A percentile compares a stretch with the other conserved stretches of the same genome.
phyloP scores from a whole-genome alignment of 2,888 invertebrate species.

The Lomographa bimaculata region DNA sequence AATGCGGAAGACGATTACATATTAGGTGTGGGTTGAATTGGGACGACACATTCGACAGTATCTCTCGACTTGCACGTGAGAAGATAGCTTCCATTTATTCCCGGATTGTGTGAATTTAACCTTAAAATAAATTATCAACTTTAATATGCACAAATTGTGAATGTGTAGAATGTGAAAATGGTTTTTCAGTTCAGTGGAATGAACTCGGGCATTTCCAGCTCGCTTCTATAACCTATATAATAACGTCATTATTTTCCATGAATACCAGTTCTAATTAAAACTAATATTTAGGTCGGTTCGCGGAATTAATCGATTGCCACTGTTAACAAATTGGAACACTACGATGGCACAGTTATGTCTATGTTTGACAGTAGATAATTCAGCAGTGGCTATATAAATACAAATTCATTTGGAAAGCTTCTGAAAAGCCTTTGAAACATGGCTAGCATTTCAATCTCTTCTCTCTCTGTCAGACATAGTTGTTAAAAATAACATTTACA shows the following conservation, averaged over 20 bases:
- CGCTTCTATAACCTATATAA: conserved; percentile 14
- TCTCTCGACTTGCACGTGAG: conserved; percentile 5
- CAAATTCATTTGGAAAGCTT: too few relatives aligned
- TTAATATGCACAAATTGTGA: too few relatives aligned
- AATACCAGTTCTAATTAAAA: conserved; percentile 18
- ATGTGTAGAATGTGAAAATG: too few relatives aligned
- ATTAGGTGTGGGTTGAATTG: conserved; percentile 3
- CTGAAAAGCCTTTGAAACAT: too few relatives aligned
- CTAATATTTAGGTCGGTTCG: conserved; percentile 12
- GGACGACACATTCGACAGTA: conserved; percentile 7
- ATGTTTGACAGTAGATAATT: conserved; percentile 9
- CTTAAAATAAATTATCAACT: too few relatives aligned
- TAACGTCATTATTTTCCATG: conserved; percentile 4
- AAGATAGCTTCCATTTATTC: conserved; percentile 2
- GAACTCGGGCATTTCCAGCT: not conserved
- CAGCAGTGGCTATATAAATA: too few relatives aligned
- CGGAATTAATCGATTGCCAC: conserved; percentile 8
- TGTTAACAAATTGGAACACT: conserved; percentile 10
- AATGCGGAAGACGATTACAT: conserved; percentile 9
- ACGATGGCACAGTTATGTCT: conserved; percentile 7
- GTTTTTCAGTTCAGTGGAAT: conserved; percentile 7
- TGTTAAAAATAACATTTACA: too few relatives aligned
- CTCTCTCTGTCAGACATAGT: too few relatives aligned
- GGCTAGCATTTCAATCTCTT: too few relatives aligned
- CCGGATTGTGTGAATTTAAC: too few relatives aligned